Conservation (phyloP, 2,113 vertebrate species). For the Cyphomyrus discorhynchus region DNA sequence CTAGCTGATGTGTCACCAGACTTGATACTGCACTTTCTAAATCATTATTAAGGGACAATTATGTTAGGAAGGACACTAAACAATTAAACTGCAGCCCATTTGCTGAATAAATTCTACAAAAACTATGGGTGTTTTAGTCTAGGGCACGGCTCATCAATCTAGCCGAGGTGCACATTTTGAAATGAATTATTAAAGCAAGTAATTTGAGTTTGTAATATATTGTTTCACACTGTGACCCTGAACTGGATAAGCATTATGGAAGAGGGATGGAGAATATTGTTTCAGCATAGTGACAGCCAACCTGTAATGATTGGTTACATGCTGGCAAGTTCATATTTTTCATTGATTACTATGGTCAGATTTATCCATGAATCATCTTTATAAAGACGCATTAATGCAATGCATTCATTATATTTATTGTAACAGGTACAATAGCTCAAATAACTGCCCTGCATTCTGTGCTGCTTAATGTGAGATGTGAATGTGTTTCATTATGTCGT, state of each 20-base stretch:
- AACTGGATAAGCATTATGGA: slow-evolving; percentile 1
- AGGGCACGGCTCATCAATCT: not conserved
- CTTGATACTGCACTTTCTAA: not conserved
- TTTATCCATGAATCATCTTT: not conserved
- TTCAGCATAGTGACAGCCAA: not conserved
- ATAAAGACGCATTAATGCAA: not conserved
- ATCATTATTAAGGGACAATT: not conserved
- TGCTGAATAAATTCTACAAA: not conserved
- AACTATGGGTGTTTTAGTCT: not conserved
- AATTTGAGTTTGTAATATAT: slow-evolving; percentile 7
- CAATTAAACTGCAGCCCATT: not conserved
- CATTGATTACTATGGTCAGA: slow-evolving; percentile 3
- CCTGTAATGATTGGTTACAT: not conserved
- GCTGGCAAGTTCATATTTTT: not conserved
- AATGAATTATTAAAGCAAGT: slow-evolving; percentile 6
- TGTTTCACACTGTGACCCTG: slow-evolving; percentile 1
- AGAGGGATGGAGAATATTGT: slow-evolving; percentile 3
- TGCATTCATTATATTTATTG: not conserved
- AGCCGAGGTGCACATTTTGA: not conserved
- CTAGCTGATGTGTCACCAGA: not conserved
- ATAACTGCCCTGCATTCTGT: not conserved
- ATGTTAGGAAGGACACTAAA: not conserved
- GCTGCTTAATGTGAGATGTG: not conserved
- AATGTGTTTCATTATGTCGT: not conserved
- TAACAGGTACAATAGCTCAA: not conserved